Base-by-base conservation (phyloP, 2,797 vertebrate genomes). In the Intellagama lesueurii region DNA sequence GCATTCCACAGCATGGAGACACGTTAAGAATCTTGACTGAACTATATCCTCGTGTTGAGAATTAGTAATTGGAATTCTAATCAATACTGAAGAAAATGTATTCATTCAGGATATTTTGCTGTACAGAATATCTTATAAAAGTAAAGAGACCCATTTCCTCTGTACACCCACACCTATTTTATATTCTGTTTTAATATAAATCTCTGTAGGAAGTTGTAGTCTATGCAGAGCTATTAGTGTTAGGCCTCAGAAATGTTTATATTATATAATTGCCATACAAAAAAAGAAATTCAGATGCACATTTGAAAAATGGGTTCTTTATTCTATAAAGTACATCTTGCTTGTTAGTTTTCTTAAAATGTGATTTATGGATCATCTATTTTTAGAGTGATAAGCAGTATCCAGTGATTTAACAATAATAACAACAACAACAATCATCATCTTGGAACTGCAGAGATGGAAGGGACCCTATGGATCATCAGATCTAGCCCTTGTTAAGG, bases 61-160 rank as follows among this genome's bases (percentile, higher is more conserved):
- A 94, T 89, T 88, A 40, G 78, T 92, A 93, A 94, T 93, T 81
- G 88, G 85, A 35, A 83, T 85, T 91, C 91, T 84, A 94, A 93
- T 94, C 89, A 93, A 88, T 52, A 83, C 91, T 83, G 91, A 96
- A 49, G 70, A 94, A 94, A 89, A 77, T 81, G 19, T 64, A 87
- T 81, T 80, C 49, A 73, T 87, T 60, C 47, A 73, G 69, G 47
- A 52, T 73, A 81, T 88, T 14, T 79, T 89, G 90, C 89, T 76
- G 73, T 47, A 70, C 44, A 87, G 83, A 94, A 93, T 93, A 88
- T 83, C 47, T 89, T 94, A 90, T 87, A 56, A 92, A 68, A 72
- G 77, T 89, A 93, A 84, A 49, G 75, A 88, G 60, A 85, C 47
- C 75, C 85, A 91, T 91, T 94, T 95, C 82, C 83, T 73, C 69